phyloP scores from a whole-genome alignment of 2,797 vertebrate species.

The Erpetoichthys calabaricus region DNA sequence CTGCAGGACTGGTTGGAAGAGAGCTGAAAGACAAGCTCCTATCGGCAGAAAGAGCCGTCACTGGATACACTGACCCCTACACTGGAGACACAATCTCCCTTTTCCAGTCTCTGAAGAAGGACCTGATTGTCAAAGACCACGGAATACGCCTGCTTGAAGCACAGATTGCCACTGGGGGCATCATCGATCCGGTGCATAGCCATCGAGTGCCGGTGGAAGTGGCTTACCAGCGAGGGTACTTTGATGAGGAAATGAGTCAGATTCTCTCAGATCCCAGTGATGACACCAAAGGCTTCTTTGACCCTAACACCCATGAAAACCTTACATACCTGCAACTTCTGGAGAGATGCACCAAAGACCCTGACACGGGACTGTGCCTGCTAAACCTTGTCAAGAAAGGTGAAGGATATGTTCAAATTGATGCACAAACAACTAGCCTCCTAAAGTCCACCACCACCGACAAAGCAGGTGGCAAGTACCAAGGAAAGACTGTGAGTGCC shows the following conservation, averaged over 20 bases:
- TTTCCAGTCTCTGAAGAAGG: constrained; percentile 51
- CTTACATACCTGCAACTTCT: constrained; percentile 74
- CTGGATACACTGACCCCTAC: constrained; percentile 44
- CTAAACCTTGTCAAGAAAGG: no score
- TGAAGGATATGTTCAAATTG: constrained; percentile 49
- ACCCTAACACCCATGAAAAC: constrained; percentile 76
- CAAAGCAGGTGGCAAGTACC: constrained; percentile 50
- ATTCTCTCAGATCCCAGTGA: constrained; percentile 58
- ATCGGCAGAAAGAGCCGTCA: constrained; percentile 42
- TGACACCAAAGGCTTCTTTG: constrained; percentile 78
- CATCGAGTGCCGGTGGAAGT: constrained; percentile 69
- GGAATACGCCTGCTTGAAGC: constrained; percentile 64
- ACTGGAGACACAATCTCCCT: constrained; percentile 40
- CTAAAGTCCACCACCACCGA: constrained; percentile 43
- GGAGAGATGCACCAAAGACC: no score
- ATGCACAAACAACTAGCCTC: constrained; percentile 45
- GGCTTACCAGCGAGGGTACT: constrained; percentile 64
- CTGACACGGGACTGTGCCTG: no score
- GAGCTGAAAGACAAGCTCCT: constrained; percentile 43
- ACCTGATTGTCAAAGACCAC: constrained; percentile 53
- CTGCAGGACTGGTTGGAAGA: constrained; percentile 36
- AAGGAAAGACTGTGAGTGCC: constrained; percentile 54
- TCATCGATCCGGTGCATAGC: constrained; percentile 69
- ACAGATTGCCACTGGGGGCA: constrained; percentile 68
- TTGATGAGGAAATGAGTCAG: constrained; percentile 61